Base-by-base conservation (phyloP, 2,113 vertebrate genomes). In the Seriola rivoliana region DNA sequence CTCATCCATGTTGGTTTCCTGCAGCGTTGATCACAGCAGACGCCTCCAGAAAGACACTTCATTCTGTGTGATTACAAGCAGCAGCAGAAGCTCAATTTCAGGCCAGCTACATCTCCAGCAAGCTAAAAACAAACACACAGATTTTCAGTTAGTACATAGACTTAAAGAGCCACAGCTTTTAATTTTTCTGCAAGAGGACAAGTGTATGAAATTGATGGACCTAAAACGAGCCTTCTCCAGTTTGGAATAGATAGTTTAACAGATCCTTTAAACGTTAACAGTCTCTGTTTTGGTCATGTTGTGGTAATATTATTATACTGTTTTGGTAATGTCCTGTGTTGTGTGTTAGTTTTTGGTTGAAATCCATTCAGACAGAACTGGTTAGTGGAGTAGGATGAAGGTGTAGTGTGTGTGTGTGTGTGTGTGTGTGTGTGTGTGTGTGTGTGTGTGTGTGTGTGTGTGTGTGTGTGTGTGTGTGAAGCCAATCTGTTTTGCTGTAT, bases 401-500 rank as follows among this genome's bases (percentile, higher is more conserved):
- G 80, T 84, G 78, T 84, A 52, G 32, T 86, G 80, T 60, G 78
- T 58, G 75, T 84, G 67, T 70, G 71, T 71, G 73, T 2, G 29
- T 63, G 67, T 63, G 50, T 59, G 71, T 80, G 65, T 84, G 62
- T 68, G 67, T n/a, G n/a, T n/a, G n/a, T n/a, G n/a, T n/a, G n/a
- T n/a, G n/a, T n/a, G n/a, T n/a, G n/a, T n/a, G n/a, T n/a, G 71
- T 75, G 58, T 75, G 60, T 54, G 52, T 67, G 72, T 72, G 62
- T 60, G 42, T 74, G 64, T 64, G 75, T 76, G 71, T 80, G 65
- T 84, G 62, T 81, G 64, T 29, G 48, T 83, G 50, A 81, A 84
- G 59, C 84, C 90, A 92, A 85, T 93, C 90, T 93, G 89, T 94
- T 94, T 93, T 78, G 80, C 78, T 93, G 92, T 93, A 92, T 91